A percentile compares a stretch with the other conserved stretches of the same genome.
Evolutionary conservation across 2,888 invertebrate genomes (phyloP).

Genomic region (Cheilosia scutellata): DNA sequence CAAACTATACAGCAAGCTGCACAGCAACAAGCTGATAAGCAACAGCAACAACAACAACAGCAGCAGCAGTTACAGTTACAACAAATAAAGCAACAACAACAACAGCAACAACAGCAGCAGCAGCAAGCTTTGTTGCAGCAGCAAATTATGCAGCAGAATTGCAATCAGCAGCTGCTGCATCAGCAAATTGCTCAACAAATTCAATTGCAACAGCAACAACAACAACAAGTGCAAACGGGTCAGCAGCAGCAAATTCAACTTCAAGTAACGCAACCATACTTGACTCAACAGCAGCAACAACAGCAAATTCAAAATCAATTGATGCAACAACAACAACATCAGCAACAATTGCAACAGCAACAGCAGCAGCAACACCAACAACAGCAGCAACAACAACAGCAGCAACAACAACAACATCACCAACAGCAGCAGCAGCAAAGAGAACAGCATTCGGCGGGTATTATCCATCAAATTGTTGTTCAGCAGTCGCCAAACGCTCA

Average conservation of each 20-base stretch:
- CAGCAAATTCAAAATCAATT: slow-evolving; percentile 85
- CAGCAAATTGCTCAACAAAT: slow-evolving; percentile 81
- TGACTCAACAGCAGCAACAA: slow-evolving; percentile 85
- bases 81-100: slow-evolving; percentile 80
- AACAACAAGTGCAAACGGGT: slow-evolving; percentile 79
- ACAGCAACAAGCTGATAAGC: slow-evolving; percentile 83
- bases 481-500: slow-evolving; percentile 82
- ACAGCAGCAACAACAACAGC: slow-evolving; percentile 79
- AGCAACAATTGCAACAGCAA: slow-evolving; percentile 80
- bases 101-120: slow-evolving; percentile 80
- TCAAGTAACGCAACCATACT: slow-evolving; percentile 83
- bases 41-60: slow-evolving; percentile 59
- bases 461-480: slow-evolving; percentile 82
- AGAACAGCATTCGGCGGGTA: slow-evolving; percentile 85
- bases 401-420: slow-evolving; percentile 79
- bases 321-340: slow-evolving; percentile 83
- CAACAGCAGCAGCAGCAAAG: slow-evolving; percentile 85
- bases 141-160: slow-evolving; percentile 80
- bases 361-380: slow-evolving; percentile 78
- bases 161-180: slow-evolving; percentile 79
- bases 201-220: slow-evolving; percentile 80
- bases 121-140: slow-evolving; percentile 82
- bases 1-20: slow-evolving; percentile 81
- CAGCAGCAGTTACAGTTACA: slow-evolving; percentile 82
- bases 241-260: slow-evolving; percentile 81